Evolutionary conservation across 2,888 invertebrate genomes (phyloP).

Genomic region (Marronus borbonicus): DNA sequence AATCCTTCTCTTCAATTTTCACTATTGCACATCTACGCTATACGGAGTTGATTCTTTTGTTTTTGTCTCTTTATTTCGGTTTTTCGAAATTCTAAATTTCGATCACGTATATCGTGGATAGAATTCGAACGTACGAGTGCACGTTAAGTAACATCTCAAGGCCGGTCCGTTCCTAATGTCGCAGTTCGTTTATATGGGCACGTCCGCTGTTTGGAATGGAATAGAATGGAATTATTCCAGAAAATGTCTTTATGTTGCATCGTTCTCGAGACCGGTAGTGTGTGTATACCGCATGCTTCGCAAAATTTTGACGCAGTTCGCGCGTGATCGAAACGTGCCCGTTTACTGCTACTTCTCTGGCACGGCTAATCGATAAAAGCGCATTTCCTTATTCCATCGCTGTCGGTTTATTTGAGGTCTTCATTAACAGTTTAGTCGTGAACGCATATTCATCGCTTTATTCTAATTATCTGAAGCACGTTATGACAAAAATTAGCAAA

Average conservation of each 20-base stretch:
- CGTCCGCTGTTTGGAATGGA: constrained; percentile 15
- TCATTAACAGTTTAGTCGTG: not conserved
- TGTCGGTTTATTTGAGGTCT: not conserved
- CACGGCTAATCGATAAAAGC: not conserved
- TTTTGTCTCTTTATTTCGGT: not conserved
- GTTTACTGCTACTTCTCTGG: not conserved
- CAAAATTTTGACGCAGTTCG: constrained; percentile 27
- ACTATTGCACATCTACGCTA: not conserved
- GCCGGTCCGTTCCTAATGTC: constrained; percentile 30
- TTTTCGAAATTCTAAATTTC: constrained; percentile 7
- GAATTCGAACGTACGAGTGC: constrained; percentile 31
- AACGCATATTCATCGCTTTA: not conserved
- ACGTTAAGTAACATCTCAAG: constrained; percentile 26
- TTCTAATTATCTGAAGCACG: not conserved
- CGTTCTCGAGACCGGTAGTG: not conserved
- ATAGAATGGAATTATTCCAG: constrained; percentile 32
- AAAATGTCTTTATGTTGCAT: constrained; percentile 22
- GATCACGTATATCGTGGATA: constrained; percentile 19
- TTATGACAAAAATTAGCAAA: not conserved
- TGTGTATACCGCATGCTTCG: constrained; percentile 22
- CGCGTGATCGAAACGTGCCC: not conserved
- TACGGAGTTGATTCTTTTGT: not conserved
- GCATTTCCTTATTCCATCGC: constrained; percentile 11
- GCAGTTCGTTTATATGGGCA: constrained; percentile 20
- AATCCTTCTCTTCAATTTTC: constrained; percentile 19